These are phyloP conservation scores for Sinopyrophorus schimmeli DNA, from an alignment of 2,888 invertebrate genomes.

Conservation along the genomic window DNA sequence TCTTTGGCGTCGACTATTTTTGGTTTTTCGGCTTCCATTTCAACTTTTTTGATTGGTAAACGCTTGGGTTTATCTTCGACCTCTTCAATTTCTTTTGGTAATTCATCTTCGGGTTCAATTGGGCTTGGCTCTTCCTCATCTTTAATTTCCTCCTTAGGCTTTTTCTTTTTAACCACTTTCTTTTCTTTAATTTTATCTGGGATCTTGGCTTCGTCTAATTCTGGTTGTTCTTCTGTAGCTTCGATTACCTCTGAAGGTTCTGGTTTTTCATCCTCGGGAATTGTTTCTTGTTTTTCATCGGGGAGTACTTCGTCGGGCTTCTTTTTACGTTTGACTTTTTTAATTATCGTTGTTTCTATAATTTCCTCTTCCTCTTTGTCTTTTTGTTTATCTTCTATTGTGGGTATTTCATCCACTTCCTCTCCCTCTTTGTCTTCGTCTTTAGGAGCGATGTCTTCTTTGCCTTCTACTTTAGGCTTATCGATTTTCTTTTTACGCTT, in stretches of 20 bases:
- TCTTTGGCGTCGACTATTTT: constrained; percentile 49
- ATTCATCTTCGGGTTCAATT: constrained; percentile 49
- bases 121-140: constrained; percentile 52
- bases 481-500: constrained; percentile 40
- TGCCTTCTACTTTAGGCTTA: constrained; percentile 37
- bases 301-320: too few relatives aligned
- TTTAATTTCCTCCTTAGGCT: constrained; percentile 16
- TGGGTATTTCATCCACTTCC: constrained; percentile 42
- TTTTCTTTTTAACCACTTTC: constrained; percentile 21
- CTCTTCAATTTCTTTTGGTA: constrained; percentile 61
- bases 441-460: constrained; percentile 28
- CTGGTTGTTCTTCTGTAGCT: constrained; percentile 14
- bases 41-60: constrained; percentile 22
- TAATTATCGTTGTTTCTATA: too few relatives aligned
- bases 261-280: constrained; percentile 45
- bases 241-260: constrained; percentile 39
- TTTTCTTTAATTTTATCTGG: constrained; percentile 1
- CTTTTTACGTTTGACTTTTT: too few relatives aligned
- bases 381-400: constrained; percentile 51
- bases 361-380: constrained; percentile 51
- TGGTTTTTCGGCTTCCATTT: constrained; percentile 59
- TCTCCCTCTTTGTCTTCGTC: constrained; percentile 34
- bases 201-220: neutral
- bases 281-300: too few relatives aligned
- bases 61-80: constrained; percentile 53